Percentiles rank a stretch among this genome's conserved stretches.
These are phyloP conservation scores for Casuarius casuarius DNA, from an alignment of 2,113 vertebrate species.

Conservation along the genomic window DNA sequence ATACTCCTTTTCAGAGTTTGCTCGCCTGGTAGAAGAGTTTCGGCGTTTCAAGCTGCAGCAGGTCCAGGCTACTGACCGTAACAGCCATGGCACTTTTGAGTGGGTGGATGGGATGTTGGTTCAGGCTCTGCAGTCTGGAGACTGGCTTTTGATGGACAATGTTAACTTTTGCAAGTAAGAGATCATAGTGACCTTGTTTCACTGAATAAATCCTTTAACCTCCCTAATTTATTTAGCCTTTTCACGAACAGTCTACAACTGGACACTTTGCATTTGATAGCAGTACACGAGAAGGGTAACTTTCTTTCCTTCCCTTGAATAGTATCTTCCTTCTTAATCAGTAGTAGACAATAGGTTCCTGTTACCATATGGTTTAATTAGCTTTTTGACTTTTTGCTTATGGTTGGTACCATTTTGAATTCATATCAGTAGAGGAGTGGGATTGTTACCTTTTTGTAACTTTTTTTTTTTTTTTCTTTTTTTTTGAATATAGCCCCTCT, in stretches of 20 bases:
- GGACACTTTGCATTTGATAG: background rate
- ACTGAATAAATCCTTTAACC: background rate
- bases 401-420: background rate
- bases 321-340: background rate
- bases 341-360: background rate
- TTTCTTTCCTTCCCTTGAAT: background rate
- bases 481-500: slow-evolving; percentile 83
- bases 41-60: slow-evolving; percentile 86
- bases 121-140: slow-evolving; percentile 90
- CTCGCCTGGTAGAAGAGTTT: slow-evolving; percentile 89
- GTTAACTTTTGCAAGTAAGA: slow-evolving; percentile 98
- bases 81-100: slow-evolving; percentile 90
- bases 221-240: background rate
- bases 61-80: slow-evolving; percentile 81
- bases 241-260: background rate
- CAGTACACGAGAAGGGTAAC: background rate
- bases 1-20: slow-evolving; percentile 85
- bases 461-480: slow-evolving; percentile 18
- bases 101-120: slow-evolving; percentile 96
- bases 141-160: slow-evolving; percentile 99
- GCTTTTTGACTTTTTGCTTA: background rate
- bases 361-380: background rate
- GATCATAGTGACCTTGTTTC: background rate
- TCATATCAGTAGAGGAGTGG: background rate
- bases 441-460: background rate